Percentiles rank a stretch among this genome's conserved stretches.
Conservation (phyloP, 1,140 invertebrate genomes). For the Drosophila baimaii region DNA sequence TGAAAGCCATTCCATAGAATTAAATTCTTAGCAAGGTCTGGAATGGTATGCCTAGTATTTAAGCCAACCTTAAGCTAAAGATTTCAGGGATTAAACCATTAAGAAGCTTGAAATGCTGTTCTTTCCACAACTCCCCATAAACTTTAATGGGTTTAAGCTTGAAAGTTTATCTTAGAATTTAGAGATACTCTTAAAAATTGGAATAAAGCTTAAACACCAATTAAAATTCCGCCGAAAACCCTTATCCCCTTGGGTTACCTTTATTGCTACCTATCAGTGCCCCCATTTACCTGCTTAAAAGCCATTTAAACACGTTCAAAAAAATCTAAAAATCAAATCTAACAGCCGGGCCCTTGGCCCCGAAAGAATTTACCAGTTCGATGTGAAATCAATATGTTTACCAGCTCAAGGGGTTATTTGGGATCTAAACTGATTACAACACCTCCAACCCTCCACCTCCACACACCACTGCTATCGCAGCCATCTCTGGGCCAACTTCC, state of each 20-base stretch:
- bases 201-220: not conserved
- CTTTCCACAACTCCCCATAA: too few relatives aligned
- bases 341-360: not conserved
- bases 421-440: constrained; percentile 13
- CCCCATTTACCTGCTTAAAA: not conserved
- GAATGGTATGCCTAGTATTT: not conserved
- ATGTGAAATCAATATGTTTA: constrained; percentile 11
- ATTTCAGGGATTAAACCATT: not conserved
- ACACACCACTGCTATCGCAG: constrained; percentile 16
- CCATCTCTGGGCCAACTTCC: constrained; percentile 5
- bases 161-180: not conserved
- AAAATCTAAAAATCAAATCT: not conserved
- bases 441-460: too few relatives aligned
- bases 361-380: constrained; percentile 1
- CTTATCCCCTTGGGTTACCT: not conserved
- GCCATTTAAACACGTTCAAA: not conserved
- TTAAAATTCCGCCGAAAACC: not conserved
- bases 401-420: constrained; percentile 6
- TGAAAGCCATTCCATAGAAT: not conserved
- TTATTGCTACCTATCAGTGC: not conserved
- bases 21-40: not conserved
- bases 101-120: too few relatives aligned
- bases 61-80: not conserved
- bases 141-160: not conserved
- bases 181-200: not conserved